These are phyloP conservation scores for Holothuria glaberrima DNA, from an alignment of 35 echinoderm and acorn worm genomes.

Conservation along the genomic window DNA sequence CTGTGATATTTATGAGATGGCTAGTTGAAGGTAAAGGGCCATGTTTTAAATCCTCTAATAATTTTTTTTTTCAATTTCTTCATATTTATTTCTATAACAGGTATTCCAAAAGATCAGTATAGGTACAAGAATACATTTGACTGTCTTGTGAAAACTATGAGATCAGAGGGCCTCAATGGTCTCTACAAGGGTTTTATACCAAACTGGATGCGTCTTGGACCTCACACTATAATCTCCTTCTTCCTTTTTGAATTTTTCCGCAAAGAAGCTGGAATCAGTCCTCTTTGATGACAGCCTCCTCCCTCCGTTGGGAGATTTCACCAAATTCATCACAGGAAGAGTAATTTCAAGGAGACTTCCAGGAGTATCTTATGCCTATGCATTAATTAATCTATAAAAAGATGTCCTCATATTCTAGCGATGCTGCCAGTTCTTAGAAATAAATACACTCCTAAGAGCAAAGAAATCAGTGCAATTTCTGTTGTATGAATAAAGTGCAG, in stretches of 20 bases:
- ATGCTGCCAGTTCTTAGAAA: too few relatives aligned
- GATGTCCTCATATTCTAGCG: too few relatives aligned
- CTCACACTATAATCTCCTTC: conserved; percentile 94
- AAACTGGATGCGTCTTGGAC: conserved; percentile 94
- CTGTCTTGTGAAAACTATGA: conserved; percentile 79
- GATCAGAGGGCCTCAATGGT: conserved; percentile 80
- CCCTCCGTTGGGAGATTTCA: too few relatives aligned
- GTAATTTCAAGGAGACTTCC: too few relatives aligned
- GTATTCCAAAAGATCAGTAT: conserved; percentile 66
- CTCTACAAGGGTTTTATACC: conserved; percentile 97
- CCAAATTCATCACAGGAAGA: too few relatives aligned
- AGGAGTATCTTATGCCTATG: too few relatives aligned
- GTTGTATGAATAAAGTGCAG: too few relatives aligned
- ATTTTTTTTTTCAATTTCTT: neutral
- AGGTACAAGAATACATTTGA: conserved; percentile 83
- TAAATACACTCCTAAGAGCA: too few relatives aligned
- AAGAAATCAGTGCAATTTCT: too few relatives aligned
- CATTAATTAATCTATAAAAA: too few relatives aligned
- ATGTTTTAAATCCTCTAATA: neutral
- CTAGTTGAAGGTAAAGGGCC: too few relatives aligned
- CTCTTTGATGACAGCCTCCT: conserved; percentile 60
- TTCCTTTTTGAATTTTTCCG: conserved; percentile 94
- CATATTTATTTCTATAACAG: conserved; percentile 38
- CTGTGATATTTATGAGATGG: too few relatives aligned
- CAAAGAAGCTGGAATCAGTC: conserved; percentile 78